These are phyloP conservation scores for Cyprinella venusta DNA, from an alignment of 2,797 vertebrate species.

Conservation along the genomic window DNA sequence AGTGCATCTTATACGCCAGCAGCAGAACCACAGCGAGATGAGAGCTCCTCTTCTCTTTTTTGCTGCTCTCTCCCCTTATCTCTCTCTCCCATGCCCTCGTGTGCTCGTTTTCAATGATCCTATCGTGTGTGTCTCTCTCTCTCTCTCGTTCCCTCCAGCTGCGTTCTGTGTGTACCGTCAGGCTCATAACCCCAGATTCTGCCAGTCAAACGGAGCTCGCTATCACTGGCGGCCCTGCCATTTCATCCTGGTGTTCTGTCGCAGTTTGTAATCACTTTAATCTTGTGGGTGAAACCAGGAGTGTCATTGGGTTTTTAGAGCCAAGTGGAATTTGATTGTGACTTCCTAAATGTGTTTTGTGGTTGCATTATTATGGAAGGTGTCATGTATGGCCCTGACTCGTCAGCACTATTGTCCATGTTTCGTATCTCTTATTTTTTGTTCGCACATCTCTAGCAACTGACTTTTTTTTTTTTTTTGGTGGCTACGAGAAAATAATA, in stretches of 20 bases:
- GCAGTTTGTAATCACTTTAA: constrained; percentile 17
- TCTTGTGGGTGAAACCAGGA: constrained; percentile 22
- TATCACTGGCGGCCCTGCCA: constrained; percentile 12
- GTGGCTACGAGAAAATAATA: too few relatives aligned
- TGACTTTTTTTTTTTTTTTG: too few relatives aligned
- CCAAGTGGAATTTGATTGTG: constrained; percentile 12
- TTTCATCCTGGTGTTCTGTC: constrained; percentile 23
- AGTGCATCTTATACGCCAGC: constrained; percentile 49
- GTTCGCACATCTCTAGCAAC: too few relatives aligned
- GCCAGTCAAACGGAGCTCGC: constrained; percentile 29
- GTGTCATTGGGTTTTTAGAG: constrained; percentile 40
- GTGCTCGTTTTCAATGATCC: constrained; percentile 29
- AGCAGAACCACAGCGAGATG: constrained; percentile 37
- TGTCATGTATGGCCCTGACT: too few relatives aligned
- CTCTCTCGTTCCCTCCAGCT: constrained; percentile 35
- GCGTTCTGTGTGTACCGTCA: constrained; percentile 28
- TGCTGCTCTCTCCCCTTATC: constrained; percentile 29
- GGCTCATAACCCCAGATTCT: constrained; percentile 28
- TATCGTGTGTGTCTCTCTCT: constrained; percentile 25
- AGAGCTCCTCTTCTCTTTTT: constrained; percentile 39
- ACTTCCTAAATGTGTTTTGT: constrained; percentile 9
- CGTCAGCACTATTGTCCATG: too few relatives aligned
- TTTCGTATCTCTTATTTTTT: too few relatives aligned
- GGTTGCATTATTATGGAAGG: not conserved
- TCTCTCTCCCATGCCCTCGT: constrained; percentile 21